Evolutionary conservation across 53 echinoderm and acorn worm genomes (phyloP).

Genomic region (Paracentrotus lividus): DNA sequence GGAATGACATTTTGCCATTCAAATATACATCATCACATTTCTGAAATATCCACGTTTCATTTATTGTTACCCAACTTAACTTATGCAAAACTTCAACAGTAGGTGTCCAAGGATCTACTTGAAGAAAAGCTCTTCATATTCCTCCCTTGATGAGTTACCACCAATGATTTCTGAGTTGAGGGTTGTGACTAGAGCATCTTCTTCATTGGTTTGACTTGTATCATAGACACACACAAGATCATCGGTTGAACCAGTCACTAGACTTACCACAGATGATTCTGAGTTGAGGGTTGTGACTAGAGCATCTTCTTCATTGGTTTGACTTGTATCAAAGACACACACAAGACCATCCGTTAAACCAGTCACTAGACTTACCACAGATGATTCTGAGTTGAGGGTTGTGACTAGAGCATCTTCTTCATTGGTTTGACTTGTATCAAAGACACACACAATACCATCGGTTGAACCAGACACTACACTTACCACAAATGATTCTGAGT

Average conservation of each 20-base stretch:
- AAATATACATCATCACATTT: too few species aligned
- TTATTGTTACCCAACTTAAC: too few species aligned
- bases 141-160: too few species aligned
- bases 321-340: constrained; percentile 97
- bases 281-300: constrained; percentile 97
- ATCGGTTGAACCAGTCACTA: constrained; percentile 95
- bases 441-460: constrained; percentile 95
- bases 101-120: too few species aligned
- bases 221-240: constrained; percentile 97
- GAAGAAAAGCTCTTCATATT: too few species aligned
- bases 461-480: constrained; percentile 94
- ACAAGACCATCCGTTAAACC: constrained; percentile 96
- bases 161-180: constrained; percentile 98
- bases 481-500: constrained; percentile 98
- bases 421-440: constrained; percentile 96
- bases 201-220: constrained; percentile 95
- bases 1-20: too few species aligned
- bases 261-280: constrained; percentile 95
- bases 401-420: constrained; percentile 99
- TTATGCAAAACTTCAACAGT: too few species aligned
- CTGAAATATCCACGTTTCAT: too few species aligned
- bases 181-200: constrained; percentile 97
- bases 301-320: constrained; percentile 97
- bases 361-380: constrained; percentile 92
- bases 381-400: constrained; percentile 89